Base-by-base conservation (phyloP, 1,140 invertebrate species). In the Heliconius himera region DNA sequence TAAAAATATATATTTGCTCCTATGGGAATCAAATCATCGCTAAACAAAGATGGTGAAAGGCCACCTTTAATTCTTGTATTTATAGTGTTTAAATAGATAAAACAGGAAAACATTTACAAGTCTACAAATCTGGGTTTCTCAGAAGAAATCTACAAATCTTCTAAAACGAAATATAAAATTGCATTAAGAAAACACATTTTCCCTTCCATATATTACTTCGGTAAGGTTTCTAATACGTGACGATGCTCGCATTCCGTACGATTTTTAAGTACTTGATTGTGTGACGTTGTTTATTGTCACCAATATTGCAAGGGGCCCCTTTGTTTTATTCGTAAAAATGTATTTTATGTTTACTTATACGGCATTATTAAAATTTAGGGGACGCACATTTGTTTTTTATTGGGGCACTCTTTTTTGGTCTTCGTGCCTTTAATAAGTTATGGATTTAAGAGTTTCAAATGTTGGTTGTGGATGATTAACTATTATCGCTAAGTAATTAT, bases 261-360 rank as follows among this genome's bases (percentile, higher is more conserved):
- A 72, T 76, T 80, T 76, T 80, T 80, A 76, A 80, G 74, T 73
- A 70, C 74, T 80, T 80, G 79, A 80, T 80, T 80, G 79, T 80
- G 74, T 74, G 74, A 41, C 75, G 79, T 80, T 80, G 79, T 80
- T 80, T 80, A 80, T 80, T 80, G 79, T 73, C 79, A 80, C 74
- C 79, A 80, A 80, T 80, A 80, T 80, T 76, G 79, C 79, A 80
- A 76, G 79, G 79, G 79, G 70, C 74, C 74, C 51, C 49, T 76
- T 70, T 18, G 41, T 77, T 77, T 77, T 71, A 72, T 54, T 4
- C 70, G 13, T 77, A 70, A 76, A 73, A 76, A 76, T 76, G 38
- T 76, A 76, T 76, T 46, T 72, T 72, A 72, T 72, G 70, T 72
- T n/a, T 72, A 41, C 60, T 66, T 66, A 66, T 66, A 66, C 4